Base-by-base conservation (phyloP, 2,797 vertebrate species). In the Acanthurus tractus region DNA sequence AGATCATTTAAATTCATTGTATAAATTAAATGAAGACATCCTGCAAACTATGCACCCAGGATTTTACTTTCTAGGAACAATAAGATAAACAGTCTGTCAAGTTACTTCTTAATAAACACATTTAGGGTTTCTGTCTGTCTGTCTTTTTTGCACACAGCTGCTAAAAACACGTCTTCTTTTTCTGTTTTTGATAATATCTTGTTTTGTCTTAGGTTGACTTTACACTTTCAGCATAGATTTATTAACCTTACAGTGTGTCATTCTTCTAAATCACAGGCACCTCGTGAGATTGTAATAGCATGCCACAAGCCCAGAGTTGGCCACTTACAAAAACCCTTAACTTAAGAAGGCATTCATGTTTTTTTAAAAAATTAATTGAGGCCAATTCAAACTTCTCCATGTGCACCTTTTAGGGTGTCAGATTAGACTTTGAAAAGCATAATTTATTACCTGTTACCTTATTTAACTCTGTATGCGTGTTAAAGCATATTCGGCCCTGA, bases 401-500 rank as follows among this genome's bases (percentile, higher is more conserved):
- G 38, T 54, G 12, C 34, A 14, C 57, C 48, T 49, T 57, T 15
- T 61, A 29, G 6, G 6, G 22, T 70, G 58, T 73, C 68, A 58
- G 17, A 56, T 38, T 62, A 56, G 66, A 48, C 55, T 71, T 74
- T 45, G 42, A 59, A 67, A 79, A 66, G 34, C 72, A 1, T 50
- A 59, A 81, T 67, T 83, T 69, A 29, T 40, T 57, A 40, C 45
- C 45, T 49, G 29, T 76, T 74, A 50, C 74, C 58, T 48, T 49
- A 58, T 80, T 77, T 58, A 74, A 76, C 63, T 12, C 0, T 42
- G 70, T 67, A 17, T 8, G 62, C 57, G 61, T 65, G 76, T 70
- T 76, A 7, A 65, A 63, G 62, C 63, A 49, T 42, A 76, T 89
- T 79, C 72, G 81, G 73, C 4, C 49, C 62, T 3, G 23, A 63